Evolutionary conservation across 2,113 vertebrate genomes (phyloP).

Genomic region (Xerus inauris): DNA sequence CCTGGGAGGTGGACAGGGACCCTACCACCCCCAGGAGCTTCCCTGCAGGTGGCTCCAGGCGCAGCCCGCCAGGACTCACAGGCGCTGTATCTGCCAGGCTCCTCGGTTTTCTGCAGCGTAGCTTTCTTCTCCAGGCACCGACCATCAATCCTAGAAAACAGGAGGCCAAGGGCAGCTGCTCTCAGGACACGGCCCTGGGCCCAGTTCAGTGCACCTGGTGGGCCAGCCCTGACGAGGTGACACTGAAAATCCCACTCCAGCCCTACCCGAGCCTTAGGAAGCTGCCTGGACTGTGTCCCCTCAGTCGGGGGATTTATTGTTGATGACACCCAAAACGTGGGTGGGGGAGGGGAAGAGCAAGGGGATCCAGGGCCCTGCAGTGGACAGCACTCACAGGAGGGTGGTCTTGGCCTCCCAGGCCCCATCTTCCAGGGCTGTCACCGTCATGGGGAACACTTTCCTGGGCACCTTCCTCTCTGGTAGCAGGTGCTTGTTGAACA

Average conservation of each 20-base stretch:
- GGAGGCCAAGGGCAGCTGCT: background rate
- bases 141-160: background rate
- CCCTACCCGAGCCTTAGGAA: background rate
- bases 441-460: background rate
- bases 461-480: rapidly evolving
- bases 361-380: rapidly evolving
- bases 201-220: too few relatives aligned
- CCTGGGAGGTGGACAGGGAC: background rate
- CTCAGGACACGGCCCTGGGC: background rate
- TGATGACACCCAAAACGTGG: background rate
- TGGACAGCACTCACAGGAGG: background rate
- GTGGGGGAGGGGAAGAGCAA: too few relatives aligned
- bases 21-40: rapidly evolving
- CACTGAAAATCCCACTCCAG: background rate
- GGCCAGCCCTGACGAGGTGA: rapidly evolving
- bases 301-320: background rate
- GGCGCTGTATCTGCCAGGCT: too few relatives aligned
- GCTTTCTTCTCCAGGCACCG: too few relatives aligned
- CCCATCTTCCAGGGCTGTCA: background rate
- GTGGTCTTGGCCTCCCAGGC: background rate
- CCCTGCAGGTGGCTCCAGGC: rapidly evolving
- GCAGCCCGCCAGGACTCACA: too few relatives aligned
- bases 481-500: rapidly evolving
- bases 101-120: too few relatives aligned
- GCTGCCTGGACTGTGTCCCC: too few relatives aligned